Evolutionary conservation across 2,797 vertebrate genomes (phyloP).

Genomic region (Sebastes iracundus): DNA sequence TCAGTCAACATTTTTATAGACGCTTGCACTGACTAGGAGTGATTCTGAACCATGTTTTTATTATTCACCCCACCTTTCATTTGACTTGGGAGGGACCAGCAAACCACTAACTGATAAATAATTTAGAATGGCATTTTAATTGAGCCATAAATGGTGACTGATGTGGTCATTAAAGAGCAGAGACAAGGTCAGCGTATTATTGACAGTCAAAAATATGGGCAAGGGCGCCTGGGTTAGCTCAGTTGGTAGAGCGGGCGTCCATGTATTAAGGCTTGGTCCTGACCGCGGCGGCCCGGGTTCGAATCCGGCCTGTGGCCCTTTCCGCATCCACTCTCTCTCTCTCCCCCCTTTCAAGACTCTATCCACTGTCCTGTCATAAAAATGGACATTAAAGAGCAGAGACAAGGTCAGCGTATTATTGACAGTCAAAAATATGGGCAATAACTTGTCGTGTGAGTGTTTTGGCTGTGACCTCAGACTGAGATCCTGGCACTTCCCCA

Average conservation of each 20-base stretch:
- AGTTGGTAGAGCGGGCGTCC: no score
- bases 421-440: conserved; percentile 52
- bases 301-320: no score
- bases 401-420: conserved; percentile 65
- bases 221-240: no score
- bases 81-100: conserved; percentile 6
- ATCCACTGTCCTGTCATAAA: no score
- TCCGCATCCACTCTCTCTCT: no score
- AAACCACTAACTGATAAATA: conserved; percentile 47
- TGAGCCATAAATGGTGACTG: conserved; percentile 61
- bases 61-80: neutral
- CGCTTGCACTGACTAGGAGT: neutral
- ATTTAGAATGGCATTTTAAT: conserved; percentile 60
- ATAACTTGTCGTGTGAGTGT: conserved; percentile 48
- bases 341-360: no score
- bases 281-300: no score
- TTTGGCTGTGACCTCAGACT: conserved; percentile 50
- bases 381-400: conserved; percentile 34
- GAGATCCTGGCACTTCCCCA: conserved; percentile 25
- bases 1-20: neutral
- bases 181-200: conserved; percentile 64
- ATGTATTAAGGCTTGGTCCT: no score
- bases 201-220: conserved; percentile 53
- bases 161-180: conserved; percentile 44
- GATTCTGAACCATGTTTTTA: neutral